Conservation (phyloP, 2,797 vertebrate genomes). For the Epinephelus awoara region DNA sequence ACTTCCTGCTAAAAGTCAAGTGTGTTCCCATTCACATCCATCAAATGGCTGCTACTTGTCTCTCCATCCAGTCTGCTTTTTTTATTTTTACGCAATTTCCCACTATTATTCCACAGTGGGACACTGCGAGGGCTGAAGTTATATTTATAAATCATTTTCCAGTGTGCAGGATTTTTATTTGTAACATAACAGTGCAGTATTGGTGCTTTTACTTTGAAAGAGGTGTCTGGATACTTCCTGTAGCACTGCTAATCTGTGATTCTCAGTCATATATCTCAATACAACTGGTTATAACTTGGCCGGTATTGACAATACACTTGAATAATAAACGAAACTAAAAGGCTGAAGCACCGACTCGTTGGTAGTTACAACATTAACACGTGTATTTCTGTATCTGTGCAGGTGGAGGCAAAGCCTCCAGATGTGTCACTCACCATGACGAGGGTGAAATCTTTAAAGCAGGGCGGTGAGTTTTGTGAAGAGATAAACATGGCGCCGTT, state of each 20-base stretch:
- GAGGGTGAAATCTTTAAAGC: slow-evolving; percentile 83
- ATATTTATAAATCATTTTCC: too few relatives aligned
- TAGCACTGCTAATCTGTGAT: neutral
- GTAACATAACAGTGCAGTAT: neutral
- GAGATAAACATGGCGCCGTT: slow-evolving; percentile 91
- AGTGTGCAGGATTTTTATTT: too few relatives aligned
- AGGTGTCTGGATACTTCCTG: neutral
- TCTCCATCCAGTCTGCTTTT: too few relatives aligned
- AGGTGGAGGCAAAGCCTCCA: neutral
- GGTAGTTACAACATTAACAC: neutral
- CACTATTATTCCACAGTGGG: too few relatives aligned
- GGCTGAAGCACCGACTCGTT: neutral
- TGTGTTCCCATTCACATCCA: too few relatives aligned
- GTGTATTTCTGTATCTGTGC: neutral
- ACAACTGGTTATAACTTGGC: neutral
- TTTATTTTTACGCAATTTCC: too few relatives aligned
- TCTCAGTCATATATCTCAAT: too few relatives aligned
- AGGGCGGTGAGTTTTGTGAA: slow-evolving; percentile 59
- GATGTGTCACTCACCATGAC: slow-evolving; percentile 82
- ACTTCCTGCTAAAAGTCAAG: too few relatives aligned
- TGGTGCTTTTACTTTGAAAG: neutral
- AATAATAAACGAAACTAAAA: neutral
- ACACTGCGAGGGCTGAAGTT: too few relatives aligned
- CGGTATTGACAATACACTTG: too few relatives aligned
- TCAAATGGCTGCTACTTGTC: too few relatives aligned